phyloP scores from a whole-genome alignment of 2,888 invertebrate species.

The Tenthredo livida region DNA sequence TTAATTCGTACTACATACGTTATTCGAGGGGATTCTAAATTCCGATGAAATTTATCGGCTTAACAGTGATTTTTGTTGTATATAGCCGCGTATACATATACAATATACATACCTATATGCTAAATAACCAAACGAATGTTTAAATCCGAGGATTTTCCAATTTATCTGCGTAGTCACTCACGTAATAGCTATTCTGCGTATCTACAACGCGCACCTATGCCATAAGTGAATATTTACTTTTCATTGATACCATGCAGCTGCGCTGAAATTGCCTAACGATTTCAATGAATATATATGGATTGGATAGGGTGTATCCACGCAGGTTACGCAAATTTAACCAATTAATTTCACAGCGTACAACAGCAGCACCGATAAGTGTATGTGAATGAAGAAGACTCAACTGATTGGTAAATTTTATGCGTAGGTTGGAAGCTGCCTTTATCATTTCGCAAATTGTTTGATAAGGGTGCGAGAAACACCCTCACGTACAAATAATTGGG shows the following conservation, averaged over 20 bases:
- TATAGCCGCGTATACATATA: background rate
- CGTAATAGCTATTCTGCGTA: background rate
- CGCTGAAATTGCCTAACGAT: conserved; percentile 14
- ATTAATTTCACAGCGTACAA: conserved; percentile 6
- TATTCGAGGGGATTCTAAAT: background rate
- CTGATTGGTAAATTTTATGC: background rate
- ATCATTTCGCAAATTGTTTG: background rate
- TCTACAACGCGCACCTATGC: background rate
- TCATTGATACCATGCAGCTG: conserved; percentile 2
- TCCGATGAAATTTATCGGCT: conserved; percentile 27
- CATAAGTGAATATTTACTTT: conserved; percentile 7
- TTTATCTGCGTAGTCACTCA: conserved; percentile 16
- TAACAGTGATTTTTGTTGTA: background rate
- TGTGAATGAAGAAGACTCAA: background rate
- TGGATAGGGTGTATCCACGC: background rate
- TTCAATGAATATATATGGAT: background rate
- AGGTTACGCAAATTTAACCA: background rate
- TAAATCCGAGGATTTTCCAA: conserved; percentile 42
- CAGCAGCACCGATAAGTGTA: background rate
- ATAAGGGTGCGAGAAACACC: background rate
- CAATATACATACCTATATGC: background rate
- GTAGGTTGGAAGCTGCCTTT: background rate
- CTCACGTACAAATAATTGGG: background rate
- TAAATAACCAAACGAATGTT: background rate
- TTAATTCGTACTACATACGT: background rate